phyloP scores from a whole-genome alignment of 2,113 vertebrate species.

The Panthera tigris region DNA sequence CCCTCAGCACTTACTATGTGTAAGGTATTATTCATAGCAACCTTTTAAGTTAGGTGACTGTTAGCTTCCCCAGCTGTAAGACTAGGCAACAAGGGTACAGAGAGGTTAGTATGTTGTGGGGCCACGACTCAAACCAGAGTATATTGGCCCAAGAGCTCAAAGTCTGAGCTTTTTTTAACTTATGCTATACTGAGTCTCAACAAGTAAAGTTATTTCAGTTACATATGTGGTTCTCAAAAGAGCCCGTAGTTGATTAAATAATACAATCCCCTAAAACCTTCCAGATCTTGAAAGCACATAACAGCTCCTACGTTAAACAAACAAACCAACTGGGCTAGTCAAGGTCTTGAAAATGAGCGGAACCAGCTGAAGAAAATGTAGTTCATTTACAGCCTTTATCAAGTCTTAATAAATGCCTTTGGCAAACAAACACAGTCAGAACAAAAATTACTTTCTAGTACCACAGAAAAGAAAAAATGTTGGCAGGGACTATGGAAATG shows the following conservation, averaged over 20 bases:
- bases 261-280: constrained; percentile 52
- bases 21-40: not conserved
- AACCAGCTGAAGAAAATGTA: constrained; percentile 49
- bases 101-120: not conserved
- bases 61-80: not conserved
- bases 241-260: constrained; percentile 5
- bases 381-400: not conserved
- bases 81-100: not conserved
- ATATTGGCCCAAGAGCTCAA: not conserved
- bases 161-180: constrained; percentile 13
- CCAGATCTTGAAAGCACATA: constrained; percentile 38
- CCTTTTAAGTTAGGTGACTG: not conserved
- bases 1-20: not conserved
- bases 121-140: not conserved
- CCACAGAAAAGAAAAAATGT: constrained; percentile 16
- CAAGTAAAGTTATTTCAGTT: constrained; percentile 32
- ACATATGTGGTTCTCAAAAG: constrained; percentile 45
- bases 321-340: not conserved
- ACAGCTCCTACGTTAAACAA: constrained; percentile 37
- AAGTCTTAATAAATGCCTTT: constrained; percentile 44
- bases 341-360: not conserved
- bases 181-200: not conserved
- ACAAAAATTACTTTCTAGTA: constrained; percentile 53
- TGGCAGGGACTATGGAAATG: constrained; percentile 64
- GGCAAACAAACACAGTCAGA: constrained; percentile 42